Evolutionary conservation across 2,113 vertebrate species (phyloP), one percentile per base, ranked within the genome.

Genomic region (Syngnathus scovelli): DNA sequence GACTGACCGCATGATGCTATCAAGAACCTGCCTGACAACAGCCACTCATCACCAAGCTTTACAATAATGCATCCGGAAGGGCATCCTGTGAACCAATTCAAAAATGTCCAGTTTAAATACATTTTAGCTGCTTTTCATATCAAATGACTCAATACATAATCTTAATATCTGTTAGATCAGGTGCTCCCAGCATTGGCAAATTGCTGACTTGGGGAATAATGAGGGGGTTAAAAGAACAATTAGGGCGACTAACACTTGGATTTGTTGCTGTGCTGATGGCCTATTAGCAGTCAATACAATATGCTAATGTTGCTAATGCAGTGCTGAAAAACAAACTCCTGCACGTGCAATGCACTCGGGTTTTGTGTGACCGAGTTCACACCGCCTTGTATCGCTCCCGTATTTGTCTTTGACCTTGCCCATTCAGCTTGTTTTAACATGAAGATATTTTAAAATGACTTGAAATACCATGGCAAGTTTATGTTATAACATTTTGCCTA

Each of bases 81-180:
- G 18, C 2, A 18, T 19, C 49, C 49, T 7, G 3, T n/a, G 21
- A 52, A 10, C 8, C 27, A 33, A 33, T 19, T 7, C 10, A 52
- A 13, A 52, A 19, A n/a, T 0, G 2, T n/a, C 49, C 48, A 8
- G 48, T 52, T 7, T 21, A 27, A 55, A 23, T 12, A 27, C 21
- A 48, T 43, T 12, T 48, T 16, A 15, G 1, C 13, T 48, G 16
- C 16, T 16, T 48, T 6, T 15, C 6, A 1, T 48, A 48, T 16
- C 12, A 16, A 12, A 12, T 23, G n/a, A 10, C 27, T 27, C 27
- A 27, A 27, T 27, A 27, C n/a, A 23, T 39, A 44, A 7, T 39
- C 27, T 27, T 12, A 79, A 73, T 89, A 92, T 90, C 89, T 88
- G 79, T 71, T 68, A 68, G 85, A 83, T 85, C 85, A 84, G 69